These are phyloP conservation scores for Cinara cedri DNA, from an alignment of 2,888 invertebrate genomes.

Conservation along the genomic window DNA sequence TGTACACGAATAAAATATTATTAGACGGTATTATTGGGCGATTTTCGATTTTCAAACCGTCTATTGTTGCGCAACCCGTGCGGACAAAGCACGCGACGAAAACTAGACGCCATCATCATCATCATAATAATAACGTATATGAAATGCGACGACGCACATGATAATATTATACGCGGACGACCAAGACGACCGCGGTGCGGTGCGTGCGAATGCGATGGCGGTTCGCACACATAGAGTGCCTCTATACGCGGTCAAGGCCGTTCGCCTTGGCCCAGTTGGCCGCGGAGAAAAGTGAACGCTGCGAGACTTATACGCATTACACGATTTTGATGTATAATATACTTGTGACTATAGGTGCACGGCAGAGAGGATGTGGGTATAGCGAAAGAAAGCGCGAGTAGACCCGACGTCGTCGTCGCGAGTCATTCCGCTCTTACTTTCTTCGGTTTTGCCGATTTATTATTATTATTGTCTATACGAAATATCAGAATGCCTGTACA, in stretches of 20 bases:
- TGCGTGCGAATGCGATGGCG: constrained; percentile 8
- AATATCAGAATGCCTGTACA: neutral
- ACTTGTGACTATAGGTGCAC: neutral
- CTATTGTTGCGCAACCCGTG: constrained; percentile 5
- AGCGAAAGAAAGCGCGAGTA: constrained; percentile 44
- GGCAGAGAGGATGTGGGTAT: neutral
- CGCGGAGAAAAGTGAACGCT: constrained; percentile 46
- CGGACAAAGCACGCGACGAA: neutral
- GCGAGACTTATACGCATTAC: neutral
- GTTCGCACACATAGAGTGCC: neutral
- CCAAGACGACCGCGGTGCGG: neutral
- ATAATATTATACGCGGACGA: neutral
- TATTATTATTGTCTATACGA: neutral
- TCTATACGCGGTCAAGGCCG: constrained; percentile 44
- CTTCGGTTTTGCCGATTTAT: constrained; percentile 11
- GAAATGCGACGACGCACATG: neutral
- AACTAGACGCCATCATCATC: no score
- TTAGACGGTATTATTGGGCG: neutral
- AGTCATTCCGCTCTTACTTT: constrained; percentile 55
- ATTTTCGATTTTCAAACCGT: neutral
- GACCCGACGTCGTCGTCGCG: constrained; percentile 1
- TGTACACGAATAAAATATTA: neutral
- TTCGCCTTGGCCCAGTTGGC: constrained; percentile 52
- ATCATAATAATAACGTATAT: no score
- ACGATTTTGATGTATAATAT: neutral